Base-by-base conservation (phyloP, 2,888 invertebrate genomes). In the Hirtodrosophila histrioides region DNA sequence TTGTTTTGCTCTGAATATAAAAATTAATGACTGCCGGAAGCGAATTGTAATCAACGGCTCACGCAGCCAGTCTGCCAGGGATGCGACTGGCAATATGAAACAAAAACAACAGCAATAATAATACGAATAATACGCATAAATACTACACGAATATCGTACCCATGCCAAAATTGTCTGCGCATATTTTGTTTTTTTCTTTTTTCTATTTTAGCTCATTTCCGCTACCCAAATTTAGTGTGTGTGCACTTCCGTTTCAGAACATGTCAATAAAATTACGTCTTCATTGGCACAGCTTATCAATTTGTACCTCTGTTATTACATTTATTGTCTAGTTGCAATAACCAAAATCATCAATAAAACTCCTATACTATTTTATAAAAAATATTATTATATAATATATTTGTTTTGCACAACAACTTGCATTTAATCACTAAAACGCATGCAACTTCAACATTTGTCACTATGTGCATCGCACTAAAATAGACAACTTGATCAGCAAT, bases 21-120 rank as follows among this genome's bases (percentile, higher is more conserved):
- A 84, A 84, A 84, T 84, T 88, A 84, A 84, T 84, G 88, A 86
- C 78, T 67, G 70, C 84, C 88, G 84, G 84, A 86, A 88, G 88
- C 63, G 81, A 80, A 83, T 80, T 75, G 84, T 83, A 84, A 84
- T 84, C 88, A 88, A 88, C 83, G 73, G 64, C 45, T 65, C 60
- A 73, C 65, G 40, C 50, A 54, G 63, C 55, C 75, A 57, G 56
- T 44, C 66, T 56, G 53, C 63, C 67, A 39, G 60, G 60, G 43
- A 44, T 46, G 44, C 62, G 51, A 23, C 54, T 33, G 62, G 54
- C 70, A 70, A 70, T 73, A 73, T 17, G 75, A 72, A 75, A 49
- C 50, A 40, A 50, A 48, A 65, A 64, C 39, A 70, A 62, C 48
- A 31, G 31, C 4, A 60, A 46, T 40, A 58, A 71, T 54, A 51